phyloP scores from a whole-genome alignment of 2,888 invertebrate species.

The Cryptocheilus praepositus region DNA sequence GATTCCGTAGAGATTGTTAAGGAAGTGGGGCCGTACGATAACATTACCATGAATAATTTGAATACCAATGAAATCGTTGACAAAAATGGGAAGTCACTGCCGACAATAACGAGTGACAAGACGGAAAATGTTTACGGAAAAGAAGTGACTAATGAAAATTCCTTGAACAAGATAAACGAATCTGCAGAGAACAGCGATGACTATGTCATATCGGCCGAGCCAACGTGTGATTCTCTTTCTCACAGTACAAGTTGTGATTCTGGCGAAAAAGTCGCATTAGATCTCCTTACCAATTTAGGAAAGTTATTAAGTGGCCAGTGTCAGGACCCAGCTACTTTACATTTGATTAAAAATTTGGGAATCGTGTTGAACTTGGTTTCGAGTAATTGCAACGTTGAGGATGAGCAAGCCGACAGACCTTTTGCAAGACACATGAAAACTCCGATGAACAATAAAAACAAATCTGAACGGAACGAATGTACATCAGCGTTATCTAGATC shows the following conservation, averaged over 20 bases:
- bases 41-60: conserved; percentile 32
- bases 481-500: conserved; percentile 20
- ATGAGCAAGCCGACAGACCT: conserved; percentile 1
- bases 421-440: conserved; percentile 21
- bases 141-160: background rate
- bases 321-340: conserved; percentile 46
- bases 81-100: conserved; percentile 48
- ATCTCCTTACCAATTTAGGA: conserved; percentile 57
- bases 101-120: conserved; percentile 23
- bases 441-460: conserved; percentile 22
- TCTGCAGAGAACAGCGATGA: conserved; percentile 1
- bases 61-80: conserved; percentile 42
- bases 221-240: conserved; percentile 4
- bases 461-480: conserved; percentile 13
- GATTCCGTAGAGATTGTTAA: conserved; percentile 32
- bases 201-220: conserved; percentile 10
- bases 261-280: conserved; percentile 52
- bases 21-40: conserved; percentile 24
- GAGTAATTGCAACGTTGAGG: conserved; percentile 29
- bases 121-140: background rate
- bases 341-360: conserved; percentile 57
- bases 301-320: conserved; percentile 56
- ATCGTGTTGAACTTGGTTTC: conserved; percentile 54
- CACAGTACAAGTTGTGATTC: too few relatives aligned
- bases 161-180: background rate